A percentile compares a stretch with the other conserved stretches of the same genome.
Conservation (phyloP, 2,113 vertebrate genomes). For the Burhinus bistriatus region DNA sequence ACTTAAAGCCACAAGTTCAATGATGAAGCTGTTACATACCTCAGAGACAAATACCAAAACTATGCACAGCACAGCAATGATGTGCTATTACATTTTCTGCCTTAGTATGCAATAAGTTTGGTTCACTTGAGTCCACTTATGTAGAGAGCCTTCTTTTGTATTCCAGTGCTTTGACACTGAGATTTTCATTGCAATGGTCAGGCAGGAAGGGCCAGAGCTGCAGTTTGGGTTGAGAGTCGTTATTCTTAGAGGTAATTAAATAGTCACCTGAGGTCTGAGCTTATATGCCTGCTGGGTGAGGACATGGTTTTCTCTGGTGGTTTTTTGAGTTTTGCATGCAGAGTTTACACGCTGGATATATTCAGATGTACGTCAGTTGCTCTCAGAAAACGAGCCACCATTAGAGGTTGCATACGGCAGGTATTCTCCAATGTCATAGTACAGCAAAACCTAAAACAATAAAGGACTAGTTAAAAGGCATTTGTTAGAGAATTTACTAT, state of each 20-base stretch:
- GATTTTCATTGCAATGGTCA: not conserved
- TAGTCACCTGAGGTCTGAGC: not conserved
- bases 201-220: not conserved
- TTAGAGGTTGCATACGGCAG: not conserved
- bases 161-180: not conserved
- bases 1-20: accelerated
- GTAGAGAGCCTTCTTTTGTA: not conserved
- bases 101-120: no score
- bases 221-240: not conserved
- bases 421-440: not conserved
- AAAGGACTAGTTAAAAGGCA: not conserved
- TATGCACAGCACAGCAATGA: not conserved
- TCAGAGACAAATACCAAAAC: not conserved
- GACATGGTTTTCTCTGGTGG: not conserved
- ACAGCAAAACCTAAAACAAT: not conserved
- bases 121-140: accelerated
- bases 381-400: not conserved
- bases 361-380: not conserved
- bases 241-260: not conserved
- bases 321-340: not conserved
- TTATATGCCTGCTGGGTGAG: not conserved
- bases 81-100: not conserved
- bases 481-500: not conserved
- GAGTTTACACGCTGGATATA: not conserved
- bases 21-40: not conserved